These are phyloP conservation scores for Drosophila neocordata DNA, from an alignment of 1,140 invertebrate genomes.

Conservation along the genomic window DNA sequence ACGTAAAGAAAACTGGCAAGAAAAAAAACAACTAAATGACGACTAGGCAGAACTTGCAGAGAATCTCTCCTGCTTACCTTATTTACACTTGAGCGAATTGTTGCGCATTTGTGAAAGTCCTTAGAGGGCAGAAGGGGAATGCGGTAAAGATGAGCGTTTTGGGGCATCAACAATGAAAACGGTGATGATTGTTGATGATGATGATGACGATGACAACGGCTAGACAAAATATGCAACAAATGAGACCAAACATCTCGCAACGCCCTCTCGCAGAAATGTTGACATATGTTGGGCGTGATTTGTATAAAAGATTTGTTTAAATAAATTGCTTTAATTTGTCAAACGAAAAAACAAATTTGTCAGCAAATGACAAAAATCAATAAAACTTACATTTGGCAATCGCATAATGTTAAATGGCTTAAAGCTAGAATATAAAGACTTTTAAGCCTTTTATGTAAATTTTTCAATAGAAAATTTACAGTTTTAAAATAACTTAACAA, in stretches of 20 bases:
- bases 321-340: slow-evolving; percentile 76
- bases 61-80: slow-evolving; percentile 43
- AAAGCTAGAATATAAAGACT: not conserved
- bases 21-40: slow-evolving; percentile 5
- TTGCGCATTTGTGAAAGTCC: slow-evolving; percentile 69
- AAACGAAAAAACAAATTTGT: slow-evolving; percentile 49
- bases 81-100: slow-evolving; percentile 81
- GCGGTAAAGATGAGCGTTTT: slow-evolving; percentile 54
- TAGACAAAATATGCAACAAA: slow-evolving; percentile 4
- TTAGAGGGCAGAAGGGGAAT: not conserved
- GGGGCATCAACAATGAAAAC: slow-evolving; percentile 29
- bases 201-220: not conserved
- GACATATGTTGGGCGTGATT: slow-evolving; percentile 69
- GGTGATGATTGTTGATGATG: not conserved
- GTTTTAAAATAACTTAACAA: not conserved
- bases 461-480: not conserved
- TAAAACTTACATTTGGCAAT: slow-evolving; percentile 25
- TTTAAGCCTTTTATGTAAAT: not conserved
- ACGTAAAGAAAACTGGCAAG: not conserved
- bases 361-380: slow-evolving; percentile 56
- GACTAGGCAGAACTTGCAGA: slow-evolving; percentile 6
- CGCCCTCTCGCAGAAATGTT: slow-evolving; percentile 12
- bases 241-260: not conserved
- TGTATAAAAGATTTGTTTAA: slow-evolving; percentile 70
- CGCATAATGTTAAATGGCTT: not conserved